A percentile compares a stretch with the other conserved stretches of the same genome.
phyloP scores from a whole-genome alignment of 2,797 vertebrate genomes.

The Mastacembelus armatus region DNA sequence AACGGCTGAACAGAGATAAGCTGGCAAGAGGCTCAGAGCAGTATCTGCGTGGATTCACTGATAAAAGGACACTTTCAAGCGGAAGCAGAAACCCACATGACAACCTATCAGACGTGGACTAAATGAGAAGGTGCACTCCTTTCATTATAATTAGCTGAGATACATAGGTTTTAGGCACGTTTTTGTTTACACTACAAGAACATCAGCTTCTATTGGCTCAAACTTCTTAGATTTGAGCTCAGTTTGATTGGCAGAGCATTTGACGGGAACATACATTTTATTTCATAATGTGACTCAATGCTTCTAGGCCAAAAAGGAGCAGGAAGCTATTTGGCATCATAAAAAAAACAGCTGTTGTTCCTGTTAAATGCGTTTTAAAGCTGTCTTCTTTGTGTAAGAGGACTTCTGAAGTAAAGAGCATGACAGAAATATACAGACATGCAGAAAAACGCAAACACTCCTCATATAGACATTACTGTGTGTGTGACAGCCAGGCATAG shows the following conservation, averaged over 20 bases:
- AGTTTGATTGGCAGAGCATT: neutral
- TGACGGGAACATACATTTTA: neutral
- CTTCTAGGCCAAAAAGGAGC: neutral
- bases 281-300: neutral
- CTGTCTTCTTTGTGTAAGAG: neutral
- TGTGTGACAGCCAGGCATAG: conserved; percentile 32
- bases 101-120: conserved; percentile 67
- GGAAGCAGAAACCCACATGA: conserved; percentile 65
- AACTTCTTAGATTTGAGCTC: conserved; percentile 30
- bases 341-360: conserved; percentile 15
- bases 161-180: conserved; percentile 50
- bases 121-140: conserved; percentile 51
- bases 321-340: neutral
- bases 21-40: conserved; percentile 63
- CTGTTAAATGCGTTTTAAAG: conserved; percentile 17
- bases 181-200: conserved; percentile 39
- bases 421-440: conserved; percentile 7
- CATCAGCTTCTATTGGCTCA: neutral
- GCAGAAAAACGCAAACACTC: neutral
- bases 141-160: conserved; percentile 71
- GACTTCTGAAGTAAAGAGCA: conserved; percentile 5
- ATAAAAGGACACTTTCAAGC: conserved; percentile 81
- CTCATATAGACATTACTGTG: conserved; percentile 14
- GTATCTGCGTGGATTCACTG: conserved; percentile 71
- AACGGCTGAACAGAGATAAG: conserved; percentile 80